phyloP scores from a whole-genome alignment of 2,888 invertebrate species.

The Leucozona laternaria region DNA sequence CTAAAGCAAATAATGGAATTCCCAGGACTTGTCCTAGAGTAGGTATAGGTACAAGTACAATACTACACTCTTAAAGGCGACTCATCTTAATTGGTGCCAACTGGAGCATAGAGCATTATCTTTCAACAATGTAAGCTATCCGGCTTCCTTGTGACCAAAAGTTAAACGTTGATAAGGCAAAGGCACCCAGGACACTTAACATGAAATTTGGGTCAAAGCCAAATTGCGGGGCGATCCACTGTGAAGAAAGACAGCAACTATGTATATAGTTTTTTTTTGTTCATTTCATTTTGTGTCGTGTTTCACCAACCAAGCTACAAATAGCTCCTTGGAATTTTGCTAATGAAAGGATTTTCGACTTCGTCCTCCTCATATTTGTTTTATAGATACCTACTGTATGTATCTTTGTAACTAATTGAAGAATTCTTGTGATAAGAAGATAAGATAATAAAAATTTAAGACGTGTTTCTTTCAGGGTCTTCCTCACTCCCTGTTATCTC shows the following conservation, averaged over 20 bases:
- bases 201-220: conserved; percentile 65
- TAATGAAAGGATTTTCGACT: conserved; percentile 46
- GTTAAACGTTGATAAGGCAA: conserved; percentile 67
- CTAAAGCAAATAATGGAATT: conserved; percentile 41
- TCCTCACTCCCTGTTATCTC: not conserved
- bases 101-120: conserved; percentile 66
- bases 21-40: conserved; percentile 25
- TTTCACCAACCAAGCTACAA: not conserved
- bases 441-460: conserved; percentile 51
- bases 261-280: too few relatives aligned
- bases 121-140: conserved; percentile 55
- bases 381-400: not conserved
- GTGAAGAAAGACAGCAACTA: not conserved
- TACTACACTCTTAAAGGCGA: not conserved
- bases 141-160: conserved; percentile 54
- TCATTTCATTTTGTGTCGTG: not conserved
- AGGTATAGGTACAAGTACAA: not conserved
- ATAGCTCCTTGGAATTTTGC: conserved; percentile 26
- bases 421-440: conserved; percentile 36
- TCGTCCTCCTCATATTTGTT: conserved; percentile 21
- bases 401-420: conserved; percentile 43
- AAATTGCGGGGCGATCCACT: conserved; percentile 25
- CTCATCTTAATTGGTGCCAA: conserved; percentile 69
- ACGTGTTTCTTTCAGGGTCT: conserved; percentile 44
- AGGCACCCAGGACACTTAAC: conserved; percentile 63